Conservation (phyloP, 1,140 invertebrate genomes). For the Ectropis grisescens region DNA sequence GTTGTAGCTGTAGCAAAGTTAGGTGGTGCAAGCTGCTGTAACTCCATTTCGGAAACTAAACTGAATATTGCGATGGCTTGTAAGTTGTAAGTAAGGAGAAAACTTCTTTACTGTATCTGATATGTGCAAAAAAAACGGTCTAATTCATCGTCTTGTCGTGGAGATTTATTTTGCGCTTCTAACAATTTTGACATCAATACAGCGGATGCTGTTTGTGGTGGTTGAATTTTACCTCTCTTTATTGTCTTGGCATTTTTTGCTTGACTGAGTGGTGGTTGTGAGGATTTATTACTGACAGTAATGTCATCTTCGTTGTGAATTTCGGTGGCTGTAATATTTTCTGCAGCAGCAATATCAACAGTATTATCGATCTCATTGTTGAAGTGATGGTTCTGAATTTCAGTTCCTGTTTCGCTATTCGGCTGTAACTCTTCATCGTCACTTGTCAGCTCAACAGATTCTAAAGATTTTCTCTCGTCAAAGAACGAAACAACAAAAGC, state of each 20-base stretch:
- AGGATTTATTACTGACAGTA: too few relatives aligned
- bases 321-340: too few relatives aligned
- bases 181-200: slow-evolving; percentile 17
- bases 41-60: slow-evolving; percentile 23
- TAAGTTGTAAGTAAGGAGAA: slow-evolving; percentile 17
- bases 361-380: slow-evolving; percentile 5
- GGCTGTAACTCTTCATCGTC: slow-evolving; percentile 13
- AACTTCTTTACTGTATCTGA: slow-evolving; percentile 26
- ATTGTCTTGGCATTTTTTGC: slow-evolving; percentile 6
- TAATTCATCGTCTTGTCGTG: slow-evolving; percentile 11
- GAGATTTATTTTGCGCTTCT: slow-evolving; percentile 8
- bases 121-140: slow-evolving; percentile 22
- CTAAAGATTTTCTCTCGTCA: slow-evolving; percentile 13
- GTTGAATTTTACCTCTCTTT: slow-evolving; percentile 1
- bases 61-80: slow-evolving; percentile 20
- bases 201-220: slow-evolving; percentile 11
- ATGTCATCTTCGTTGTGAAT: too few relatives aligned
- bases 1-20: slow-evolving; percentile 1
- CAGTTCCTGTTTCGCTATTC: slow-evolving; percentile 5
- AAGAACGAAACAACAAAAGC: slow-evolving; percentile 20
- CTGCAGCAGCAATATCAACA: background rate
- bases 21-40: slow-evolving; percentile 16
- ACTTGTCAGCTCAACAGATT: slow-evolving; percentile 13
- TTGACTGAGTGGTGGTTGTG: slow-evolving; percentile 4
- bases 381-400: slow-evolving; percentile 4